Conservation (phyloP, 2,797 vertebrate species). For the Dipus sagitta region DNA sequence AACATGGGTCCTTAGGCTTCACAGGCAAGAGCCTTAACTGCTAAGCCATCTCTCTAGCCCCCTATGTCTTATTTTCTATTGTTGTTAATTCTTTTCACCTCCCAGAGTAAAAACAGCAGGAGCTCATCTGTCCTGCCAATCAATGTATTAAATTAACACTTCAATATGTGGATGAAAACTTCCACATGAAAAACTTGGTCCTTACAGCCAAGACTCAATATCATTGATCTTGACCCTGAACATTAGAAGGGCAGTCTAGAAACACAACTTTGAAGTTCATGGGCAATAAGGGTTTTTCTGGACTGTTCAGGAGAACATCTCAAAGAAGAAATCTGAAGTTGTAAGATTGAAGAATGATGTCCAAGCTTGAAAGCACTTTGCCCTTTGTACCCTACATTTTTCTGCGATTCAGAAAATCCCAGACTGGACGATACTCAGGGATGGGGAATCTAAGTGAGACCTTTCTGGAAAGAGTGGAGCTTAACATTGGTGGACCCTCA, state of each 20-base stretch:
- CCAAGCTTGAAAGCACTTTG: background rate
- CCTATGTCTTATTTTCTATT: slow-evolving; percentile 47
- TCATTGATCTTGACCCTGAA: slow-evolving; percentile 51
- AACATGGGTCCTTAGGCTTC: too few species aligned
- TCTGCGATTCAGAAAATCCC: background rate
- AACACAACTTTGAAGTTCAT: slow-evolving; percentile 42
- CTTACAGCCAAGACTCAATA: slow-evolving; percentile 67
- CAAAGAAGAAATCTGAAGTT: slow-evolving; percentile 13
- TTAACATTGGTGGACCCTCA: background rate
- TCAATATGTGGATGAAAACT: background rate
- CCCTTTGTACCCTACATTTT: background rate
- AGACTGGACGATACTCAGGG: background rate
- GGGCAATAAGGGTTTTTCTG: slow-evolving; percentile 25
- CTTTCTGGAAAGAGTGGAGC: background rate
- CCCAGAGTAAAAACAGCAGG: slow-evolving; percentile 56
- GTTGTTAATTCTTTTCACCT: slow-evolving; percentile 57
- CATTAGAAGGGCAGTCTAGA: slow-evolving; percentile 54
- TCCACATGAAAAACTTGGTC: slow-evolving; percentile 64
- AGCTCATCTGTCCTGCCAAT: slow-evolving; percentile 64
- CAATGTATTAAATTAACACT: slow-evolving; percentile 69
- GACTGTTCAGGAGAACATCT: slow-evolving; percentile 24
- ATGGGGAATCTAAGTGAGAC: background rate
- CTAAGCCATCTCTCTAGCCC: too few species aligned
- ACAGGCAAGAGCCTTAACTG: too few species aligned
- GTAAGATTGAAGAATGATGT: background rate